These are phyloP conservation scores for Pediacus dermestoides DNA, from an alignment of 2,888 invertebrate genomes.

Conservation along the genomic window DNA sequence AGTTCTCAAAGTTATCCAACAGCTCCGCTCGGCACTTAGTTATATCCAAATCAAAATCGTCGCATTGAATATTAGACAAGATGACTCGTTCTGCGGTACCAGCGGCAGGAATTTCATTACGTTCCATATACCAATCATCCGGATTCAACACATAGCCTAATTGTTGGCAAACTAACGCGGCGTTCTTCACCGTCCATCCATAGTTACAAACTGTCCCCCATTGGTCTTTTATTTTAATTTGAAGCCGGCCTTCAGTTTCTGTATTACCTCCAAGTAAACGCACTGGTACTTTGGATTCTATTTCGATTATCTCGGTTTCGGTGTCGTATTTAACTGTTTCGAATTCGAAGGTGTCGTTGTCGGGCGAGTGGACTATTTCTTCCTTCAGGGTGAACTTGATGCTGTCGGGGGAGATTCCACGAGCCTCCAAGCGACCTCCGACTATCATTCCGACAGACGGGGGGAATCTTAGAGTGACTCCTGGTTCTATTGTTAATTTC, in stretches of 20 bases:
- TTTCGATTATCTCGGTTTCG: conserved; percentile 60
- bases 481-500: conserved; percentile 80
- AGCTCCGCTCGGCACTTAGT: conserved; percentile 81
- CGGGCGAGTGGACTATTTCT: conserved; percentile 63
- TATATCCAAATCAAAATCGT: conserved; percentile 85
- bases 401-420: conserved; percentile 74
- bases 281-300: conserved; percentile 66
- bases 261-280: conserved; percentile 78
- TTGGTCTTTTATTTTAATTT: conserved; percentile 76
- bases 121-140: conserved; percentile 82
- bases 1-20: conserved; percentile 77
- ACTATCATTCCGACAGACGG: conserved; percentile 95
- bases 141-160: conserved; percentile 90
- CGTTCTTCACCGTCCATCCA: conserved; percentile 88
- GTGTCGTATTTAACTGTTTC: conserved; percentile 51
- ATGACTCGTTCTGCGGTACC: conserved; percentile 74
- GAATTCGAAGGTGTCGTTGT: conserved; percentile 61
- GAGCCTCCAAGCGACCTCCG: conserved; percentile 83
- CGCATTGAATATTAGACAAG: conserved; percentile 85
- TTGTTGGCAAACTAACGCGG: conserved; percentile 93
- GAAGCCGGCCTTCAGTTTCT: conserved; percentile 80
- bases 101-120: conserved; percentile 75
- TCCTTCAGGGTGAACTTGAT: conserved; percentile 77
- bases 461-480: conserved; percentile 85
- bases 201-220: conserved; percentile 99